Evolutionary conservation across 2,113 vertebrate species (phyloP).

Genomic region (Heloderma charlesbogerti): DNA sequence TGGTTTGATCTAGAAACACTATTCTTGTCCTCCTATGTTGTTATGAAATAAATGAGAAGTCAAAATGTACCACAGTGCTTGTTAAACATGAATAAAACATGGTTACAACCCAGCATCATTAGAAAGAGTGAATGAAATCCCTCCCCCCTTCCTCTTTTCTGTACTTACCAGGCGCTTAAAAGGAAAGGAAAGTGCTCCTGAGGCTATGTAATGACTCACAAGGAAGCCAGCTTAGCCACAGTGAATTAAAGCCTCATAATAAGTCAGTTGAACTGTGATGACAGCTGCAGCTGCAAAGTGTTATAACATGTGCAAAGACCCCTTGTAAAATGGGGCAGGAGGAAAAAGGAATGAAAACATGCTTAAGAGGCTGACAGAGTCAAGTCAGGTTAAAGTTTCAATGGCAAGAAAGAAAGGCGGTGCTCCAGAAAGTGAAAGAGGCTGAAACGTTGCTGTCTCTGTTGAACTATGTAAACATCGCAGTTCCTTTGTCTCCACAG

Average conservation of each 20-base stretch:
- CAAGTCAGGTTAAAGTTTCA: slow-evolving; percentile 2
- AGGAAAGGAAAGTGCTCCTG: slow-evolving; percentile 25
- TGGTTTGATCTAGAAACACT: neutral
- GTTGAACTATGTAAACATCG: neutral
- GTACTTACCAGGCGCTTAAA: slow-evolving; percentile 7
- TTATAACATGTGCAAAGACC: slow-evolving; percentile 43
- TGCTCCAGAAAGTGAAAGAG: neutral
- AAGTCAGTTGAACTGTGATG: slow-evolving; percentile 43
- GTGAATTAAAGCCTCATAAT: slow-evolving; percentile 47
- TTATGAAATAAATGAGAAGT: neutral
- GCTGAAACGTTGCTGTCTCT: neutral
- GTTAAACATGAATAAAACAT: slow-evolving; percentile 20
- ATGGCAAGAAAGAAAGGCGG: slow-evolving; percentile 6
- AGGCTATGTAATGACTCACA: neutral
- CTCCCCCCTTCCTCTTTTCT: neutral
- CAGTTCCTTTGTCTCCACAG: neutral
- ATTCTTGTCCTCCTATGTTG: neutral
- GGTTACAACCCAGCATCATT: slow-evolving; percentile 21
- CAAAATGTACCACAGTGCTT: neutral
- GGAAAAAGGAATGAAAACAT: slow-evolving; percentile 42
- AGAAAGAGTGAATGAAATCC: neutral
- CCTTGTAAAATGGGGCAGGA: slow-evolving; percentile 20
- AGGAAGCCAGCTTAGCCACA: slow-evolving; percentile 42
- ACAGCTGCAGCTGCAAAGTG: slow-evolving; percentile 52
- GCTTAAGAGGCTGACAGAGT: slow-evolving; percentile 36